Base-by-base conservation (phyloP, 2,113 vertebrate genomes). In the Podiceps cristatus region DNA sequence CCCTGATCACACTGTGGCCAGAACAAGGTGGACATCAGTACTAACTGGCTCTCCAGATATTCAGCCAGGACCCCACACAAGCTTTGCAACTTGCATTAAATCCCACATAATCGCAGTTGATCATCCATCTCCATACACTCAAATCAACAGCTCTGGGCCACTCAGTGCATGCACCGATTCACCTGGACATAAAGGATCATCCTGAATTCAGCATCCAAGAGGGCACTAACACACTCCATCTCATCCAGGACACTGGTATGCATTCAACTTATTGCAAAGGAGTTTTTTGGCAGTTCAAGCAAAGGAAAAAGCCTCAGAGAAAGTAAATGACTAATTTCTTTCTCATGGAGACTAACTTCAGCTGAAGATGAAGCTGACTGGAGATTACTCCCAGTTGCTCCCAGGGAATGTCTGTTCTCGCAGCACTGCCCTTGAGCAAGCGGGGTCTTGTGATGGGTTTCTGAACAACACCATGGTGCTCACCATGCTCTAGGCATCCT, bases 371-470 rank as follows among this genome's bases (percentile, higher is more conserved):
- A 10, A 71, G 53, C 35, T 90, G 58, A 33, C 33, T 55, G 29
- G 31, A 89, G n/a, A 44, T 33, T 29, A 77, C 8, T 80, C 35
- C 16, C 40, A 18, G 31, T 50, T 71, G 31, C 28, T 90, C 15
- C 28, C 20, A 17, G n/a, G 19, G 27, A 93, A 52, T 0, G 0
- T 33, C n/a, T 42, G 25, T 37, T 63, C 47, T 49, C 56, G 40
- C 49, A 52, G 20, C 37, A 18, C 4, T 19, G 33, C 20, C 40
- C 16, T 11, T 47, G 18, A 37, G 47, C 40, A 44, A 59, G 33
- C 1, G 1, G 75, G 28, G 31, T 58, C 40, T 78, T 71, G 29
- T 84, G 67, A 75, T 25, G 22, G 24, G 17, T 50, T 25, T 80
- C 77, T 20, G 37, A 40, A 69, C 1, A 1, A 23, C 71, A 83